These are phyloP conservation scores for Hepsetus odoe DNA, from an alignment of 2,113 vertebrate species.

Conservation along the genomic window DNA sequence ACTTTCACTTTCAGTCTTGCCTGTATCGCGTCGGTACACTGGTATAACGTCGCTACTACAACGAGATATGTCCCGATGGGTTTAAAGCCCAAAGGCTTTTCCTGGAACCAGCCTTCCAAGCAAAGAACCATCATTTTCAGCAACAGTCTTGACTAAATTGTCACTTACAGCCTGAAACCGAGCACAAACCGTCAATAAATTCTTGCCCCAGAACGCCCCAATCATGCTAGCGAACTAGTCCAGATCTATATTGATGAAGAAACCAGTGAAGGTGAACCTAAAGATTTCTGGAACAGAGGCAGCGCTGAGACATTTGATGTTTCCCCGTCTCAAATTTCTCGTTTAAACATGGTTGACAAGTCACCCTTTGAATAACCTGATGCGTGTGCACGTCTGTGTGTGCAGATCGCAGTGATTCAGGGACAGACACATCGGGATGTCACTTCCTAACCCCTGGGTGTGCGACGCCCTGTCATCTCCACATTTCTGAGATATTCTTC, in stretches of 20 bases:
- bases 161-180: too few relatives aligned
- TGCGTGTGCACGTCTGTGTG: slow-evolving; percentile 24
- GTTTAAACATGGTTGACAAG: slow-evolving; percentile 15
- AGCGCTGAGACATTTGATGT: background rate
- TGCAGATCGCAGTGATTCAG: slow-evolving; percentile 63
- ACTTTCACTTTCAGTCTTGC: too few relatives aligned
- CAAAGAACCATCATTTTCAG: too few relatives aligned
- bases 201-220: too few relatives aligned
- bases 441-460: slow-evolving; percentile 76
- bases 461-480: slow-evolving; percentile 76
- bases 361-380: slow-evolving; percentile 31
- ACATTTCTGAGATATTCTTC: slow-evolving; percentile 73
- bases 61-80: too few relatives aligned
- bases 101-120: too few relatives aligned
- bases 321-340: background rate
- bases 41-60: too few relatives aligned
- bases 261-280: background rate
- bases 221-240: too few relatives aligned
- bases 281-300: background rate
- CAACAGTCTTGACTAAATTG: too few relatives aligned
- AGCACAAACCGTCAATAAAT: too few relatives aligned
- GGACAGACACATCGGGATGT: slow-evolving; percentile 71
- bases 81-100: too few relatives aligned
- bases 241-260: background rate
- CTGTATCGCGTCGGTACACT: too few relatives aligned